phyloP scores from a whole-genome alignment of 2,888 invertebrate species.

The Lepidocyrtoides sp. region DNA sequence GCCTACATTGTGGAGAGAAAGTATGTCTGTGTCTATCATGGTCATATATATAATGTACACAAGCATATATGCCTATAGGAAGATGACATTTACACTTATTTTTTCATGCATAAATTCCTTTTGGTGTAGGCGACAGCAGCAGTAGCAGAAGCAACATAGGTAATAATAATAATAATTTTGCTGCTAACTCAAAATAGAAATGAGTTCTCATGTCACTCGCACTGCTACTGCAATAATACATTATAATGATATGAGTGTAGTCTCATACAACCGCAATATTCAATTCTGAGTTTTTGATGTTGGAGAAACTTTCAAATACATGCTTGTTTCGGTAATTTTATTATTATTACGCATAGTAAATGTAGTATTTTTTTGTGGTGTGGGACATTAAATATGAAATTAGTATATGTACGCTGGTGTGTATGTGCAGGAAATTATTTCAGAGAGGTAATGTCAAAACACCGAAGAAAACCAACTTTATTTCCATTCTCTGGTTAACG shows the following conservation, averaged over 20 bases:
- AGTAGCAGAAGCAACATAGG: not conserved
- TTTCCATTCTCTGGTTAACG: conserved; percentile 16
- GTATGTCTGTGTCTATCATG: not conserved
- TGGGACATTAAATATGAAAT: too few species aligned
- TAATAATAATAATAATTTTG: not conserved
- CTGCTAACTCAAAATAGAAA: not conserved
- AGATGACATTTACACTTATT: too few species aligned
- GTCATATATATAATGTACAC: too few species aligned
- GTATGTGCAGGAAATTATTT: not conserved
- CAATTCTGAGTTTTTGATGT: not conserved
- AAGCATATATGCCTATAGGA: too few species aligned
- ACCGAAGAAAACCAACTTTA: not conserved
- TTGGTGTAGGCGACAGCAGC: not conserved
- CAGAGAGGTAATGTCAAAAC: not conserved
- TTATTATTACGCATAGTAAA: not conserved
- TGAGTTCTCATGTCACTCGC: not conserved
- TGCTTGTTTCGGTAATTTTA: not conserved
- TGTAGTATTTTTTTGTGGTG: too few species aligned
- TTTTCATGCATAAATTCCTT: not conserved
- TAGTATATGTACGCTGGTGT: too few species aligned
- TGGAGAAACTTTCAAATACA: not conserved
- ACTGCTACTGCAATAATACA: too few species aligned
- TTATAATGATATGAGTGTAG: not conserved
- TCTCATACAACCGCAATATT: not conserved
- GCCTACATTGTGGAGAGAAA: not conserved